Conservation (phyloP, 2,113 vertebrate species). For the Suncus etruscus region DNA sequence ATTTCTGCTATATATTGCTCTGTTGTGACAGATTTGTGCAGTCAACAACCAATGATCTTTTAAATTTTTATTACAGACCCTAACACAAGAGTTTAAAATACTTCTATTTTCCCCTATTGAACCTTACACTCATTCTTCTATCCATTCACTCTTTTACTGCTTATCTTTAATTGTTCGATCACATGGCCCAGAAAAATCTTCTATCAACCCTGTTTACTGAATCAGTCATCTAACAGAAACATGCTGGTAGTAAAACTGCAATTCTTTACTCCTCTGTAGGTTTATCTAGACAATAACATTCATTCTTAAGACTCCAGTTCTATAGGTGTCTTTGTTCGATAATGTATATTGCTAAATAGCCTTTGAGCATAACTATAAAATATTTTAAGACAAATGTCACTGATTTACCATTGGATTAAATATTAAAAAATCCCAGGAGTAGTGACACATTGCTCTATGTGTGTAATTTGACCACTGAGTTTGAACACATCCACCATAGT, state of each 20-base stretch:
- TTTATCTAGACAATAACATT: background rate
- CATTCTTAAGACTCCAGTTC: background rate
- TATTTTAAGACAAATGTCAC: too few species aligned
- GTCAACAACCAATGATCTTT: background rate
- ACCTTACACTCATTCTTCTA: background rate
- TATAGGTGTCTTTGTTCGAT: background rate
- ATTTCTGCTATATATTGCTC: background rate
- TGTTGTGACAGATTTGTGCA: constrained; percentile 4
- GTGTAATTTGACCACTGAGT: too few species aligned
- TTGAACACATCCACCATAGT: too few species aligned
- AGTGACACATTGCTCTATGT: too few species aligned
- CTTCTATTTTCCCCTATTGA: background rate
- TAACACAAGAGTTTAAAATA: constrained; percentile 20
- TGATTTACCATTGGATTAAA: too few species aligned
- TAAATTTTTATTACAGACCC: background rate
- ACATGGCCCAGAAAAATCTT: background rate
- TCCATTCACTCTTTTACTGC: background rate
- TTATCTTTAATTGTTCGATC: constrained; percentile 15
- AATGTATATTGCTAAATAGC: background rate
- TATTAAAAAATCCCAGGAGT: too few species aligned
- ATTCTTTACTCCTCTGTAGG: background rate
- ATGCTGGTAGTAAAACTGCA: background rate
- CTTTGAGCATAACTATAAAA: too few species aligned
- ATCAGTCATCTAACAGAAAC: background rate
- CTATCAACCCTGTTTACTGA: background rate